Base-by-base conservation (phyloP, 2,797 vertebrate species). In the Catostomus latipinnis region DNA sequence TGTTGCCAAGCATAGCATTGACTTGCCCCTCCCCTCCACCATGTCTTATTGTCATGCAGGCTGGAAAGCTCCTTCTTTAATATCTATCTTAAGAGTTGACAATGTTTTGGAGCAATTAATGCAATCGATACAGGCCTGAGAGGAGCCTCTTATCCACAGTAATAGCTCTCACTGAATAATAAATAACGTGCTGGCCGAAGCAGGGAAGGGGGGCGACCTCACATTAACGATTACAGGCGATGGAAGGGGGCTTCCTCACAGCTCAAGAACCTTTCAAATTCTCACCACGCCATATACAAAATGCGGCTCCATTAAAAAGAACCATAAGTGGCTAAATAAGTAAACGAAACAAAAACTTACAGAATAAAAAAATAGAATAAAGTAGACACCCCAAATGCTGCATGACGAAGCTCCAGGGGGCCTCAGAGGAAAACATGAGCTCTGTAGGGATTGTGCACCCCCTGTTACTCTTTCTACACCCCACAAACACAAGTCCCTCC, bases 81-180 rank as follows among this genome's bases (percentile, higher is more conserved):
- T 93, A 93, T 93, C 91, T 93, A 92, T 93, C 93, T 94, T 93
- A 91, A 92, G 90, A 93, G 93, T 93, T 93, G 91, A 94, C 92
- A 92, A 93, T 93, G 91, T 93, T 93, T 93, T 85, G 81, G 88
- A 88, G 93, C 92, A 94, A 94, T 94, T 94, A 94, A 94, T 92
- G 91, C 88, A 89, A 94, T 94, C 93, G 85, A 93, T 94, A 91
- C 70, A 81, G 87, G 88, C 90, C 91, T 90, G 88, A 90, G 91
- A 92, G 92, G 87, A 90, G 90, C 90, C 90, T 93, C 92, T 94
- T 91, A 91, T 91, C 92, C 92, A 86, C 92, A 90, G 92, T 94
- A 94, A 94, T 93, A 93, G 91, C 92, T 91, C 88, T 90, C 91
- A 91, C 92, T 93, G 91, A 94, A 94, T 94, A 92, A 93, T 94